phyloP scores from a whole-genome alignment of 2,797 vertebrate species.

The Rhinoraja longicauda region DNA sequence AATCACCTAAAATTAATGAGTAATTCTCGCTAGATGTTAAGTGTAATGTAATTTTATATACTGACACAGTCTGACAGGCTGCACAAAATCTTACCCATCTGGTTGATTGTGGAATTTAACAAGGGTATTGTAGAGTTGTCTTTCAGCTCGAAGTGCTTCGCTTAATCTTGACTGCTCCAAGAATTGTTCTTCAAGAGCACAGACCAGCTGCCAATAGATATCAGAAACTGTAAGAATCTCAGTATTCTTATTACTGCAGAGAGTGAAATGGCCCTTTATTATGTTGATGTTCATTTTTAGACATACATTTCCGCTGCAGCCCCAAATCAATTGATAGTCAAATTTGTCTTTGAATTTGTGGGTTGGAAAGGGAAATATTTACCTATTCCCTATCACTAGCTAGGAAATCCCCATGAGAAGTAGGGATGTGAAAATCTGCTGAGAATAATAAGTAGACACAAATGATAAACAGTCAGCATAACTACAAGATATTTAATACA shows the following conservation, averaged over 20 bases:
- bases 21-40: not conserved
- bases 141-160: conserved; percentile 77
- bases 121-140: conserved; percentile 78
- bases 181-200: conserved; percentile 73
- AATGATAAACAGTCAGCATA: not conserved
- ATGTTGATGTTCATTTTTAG: not conserved
- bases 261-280: not conserved
- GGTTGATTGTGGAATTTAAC: conserved; percentile 63
- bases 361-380: not conserved
- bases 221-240: not conserved
- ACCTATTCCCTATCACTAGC: not conserved
- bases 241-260: not conserved
- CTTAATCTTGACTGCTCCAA: conserved; percentile 78
- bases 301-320: not conserved
- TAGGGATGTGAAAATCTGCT: not conserved
- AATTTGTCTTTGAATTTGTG: not conserved
- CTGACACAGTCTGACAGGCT: not conserved
- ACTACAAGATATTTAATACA: not conserved
- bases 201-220: conserved; percentile 54
- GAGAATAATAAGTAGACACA: not conserved
- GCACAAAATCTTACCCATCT: conserved; percentile 63
- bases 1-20: not conserved
- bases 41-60: not conserved
- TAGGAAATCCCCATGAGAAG: not conserved
- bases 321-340: not conserved